A percentile compares a stretch with the other conserved stretches of the same genome.
Evolutionary conservation across 2,797 vertebrate species (phyloP).

Genomic region (Takifugu rubripes): DNA sequence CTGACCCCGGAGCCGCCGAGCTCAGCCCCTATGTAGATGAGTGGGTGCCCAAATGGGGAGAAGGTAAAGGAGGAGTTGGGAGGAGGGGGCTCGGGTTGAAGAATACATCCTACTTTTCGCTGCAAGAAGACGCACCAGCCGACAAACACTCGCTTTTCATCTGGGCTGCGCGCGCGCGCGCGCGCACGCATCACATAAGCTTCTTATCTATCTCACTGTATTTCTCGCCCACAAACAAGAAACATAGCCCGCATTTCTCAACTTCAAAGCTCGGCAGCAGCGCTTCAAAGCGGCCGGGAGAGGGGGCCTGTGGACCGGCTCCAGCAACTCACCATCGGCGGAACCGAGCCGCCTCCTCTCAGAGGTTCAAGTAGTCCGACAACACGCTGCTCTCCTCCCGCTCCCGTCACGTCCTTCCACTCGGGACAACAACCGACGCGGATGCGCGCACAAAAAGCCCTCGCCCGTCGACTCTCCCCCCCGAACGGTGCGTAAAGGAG

Average conservation of each 20-base stretch:
- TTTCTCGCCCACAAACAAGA: conserved; percentile 75
- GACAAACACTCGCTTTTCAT: conserved; percentile 60
- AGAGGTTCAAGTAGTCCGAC: conserved; percentile 38
- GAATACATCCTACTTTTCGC: conserved; percentile 67
- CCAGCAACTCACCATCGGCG: conserved; percentile 80
- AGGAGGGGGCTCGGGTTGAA: conserved; percentile 35
- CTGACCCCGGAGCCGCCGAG: conserved; percentile 74
- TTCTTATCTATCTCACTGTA: conserved; percentile 68
- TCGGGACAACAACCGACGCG: conserved; percentile 33
- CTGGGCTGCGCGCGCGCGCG: conserved; percentile 37
- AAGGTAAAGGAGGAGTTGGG: conserved; percentile 47
- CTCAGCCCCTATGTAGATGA: conserved; percentile 75
- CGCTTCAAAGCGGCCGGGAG: conserved; percentile 80
- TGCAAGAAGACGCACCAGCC: conserved; percentile 54
- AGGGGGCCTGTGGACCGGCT: conserved; percentile 70
- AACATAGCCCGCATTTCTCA: conserved; percentile 70
- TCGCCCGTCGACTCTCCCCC: conserved; percentile 45
- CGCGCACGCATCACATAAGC: conserved; percentile 43
- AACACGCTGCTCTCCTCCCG: conserved; percentile 31
- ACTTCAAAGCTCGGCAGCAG: conserved; percentile 77
- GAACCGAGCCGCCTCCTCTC: conserved; percentile 41
- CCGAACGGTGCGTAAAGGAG: conserved; percentile 65
- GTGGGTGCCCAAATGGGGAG: conserved; percentile 71
- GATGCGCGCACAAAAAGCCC: conserved; percentile 22
- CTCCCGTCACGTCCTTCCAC: conserved; percentile 47